These are phyloP conservation scores for Thamnophis sirtalis DNA, from an alignment of 2,113 vertebrate species.

Conservation along the genomic window DNA sequence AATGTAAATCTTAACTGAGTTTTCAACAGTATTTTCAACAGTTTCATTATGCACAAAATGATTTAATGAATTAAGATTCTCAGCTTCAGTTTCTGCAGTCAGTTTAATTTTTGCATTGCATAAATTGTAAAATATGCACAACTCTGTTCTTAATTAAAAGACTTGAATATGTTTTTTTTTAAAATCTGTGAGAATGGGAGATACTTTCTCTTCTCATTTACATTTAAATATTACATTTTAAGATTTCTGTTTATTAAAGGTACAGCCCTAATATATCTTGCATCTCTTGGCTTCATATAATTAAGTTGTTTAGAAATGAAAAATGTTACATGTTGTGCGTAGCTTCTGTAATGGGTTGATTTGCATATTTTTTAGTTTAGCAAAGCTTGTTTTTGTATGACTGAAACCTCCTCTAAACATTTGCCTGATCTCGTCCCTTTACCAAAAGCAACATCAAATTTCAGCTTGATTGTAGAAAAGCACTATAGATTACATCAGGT, in stretches of 20 bases:
- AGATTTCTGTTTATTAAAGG: background rate
- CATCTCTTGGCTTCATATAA: background rate
- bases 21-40: background rate
- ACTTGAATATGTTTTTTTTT: background rate
- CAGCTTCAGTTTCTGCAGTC: background rate
- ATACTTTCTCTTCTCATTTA: background rate
- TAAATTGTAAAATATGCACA: background rate
- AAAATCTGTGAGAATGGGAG: background rate
- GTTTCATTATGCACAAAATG: background rate
- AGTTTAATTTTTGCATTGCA: background rate
- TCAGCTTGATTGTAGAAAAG: slow-evolving; percentile 12
- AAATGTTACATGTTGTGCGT: background rate
- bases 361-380: background rate
- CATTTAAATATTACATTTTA: background rate
- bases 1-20: background rate
- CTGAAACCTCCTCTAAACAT: background rate
- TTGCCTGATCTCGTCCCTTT: background rate
- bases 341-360: background rate
- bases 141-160: background rate
- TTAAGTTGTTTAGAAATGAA: background rate
- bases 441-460: background rate
- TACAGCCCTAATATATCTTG: background rate
- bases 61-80: background rate
- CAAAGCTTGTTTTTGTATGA: background rate
- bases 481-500: background rate